phyloP scores from a whole-genome alignment of 1,140 invertebrate species.

The Lanistes nyassanus region DNA sequence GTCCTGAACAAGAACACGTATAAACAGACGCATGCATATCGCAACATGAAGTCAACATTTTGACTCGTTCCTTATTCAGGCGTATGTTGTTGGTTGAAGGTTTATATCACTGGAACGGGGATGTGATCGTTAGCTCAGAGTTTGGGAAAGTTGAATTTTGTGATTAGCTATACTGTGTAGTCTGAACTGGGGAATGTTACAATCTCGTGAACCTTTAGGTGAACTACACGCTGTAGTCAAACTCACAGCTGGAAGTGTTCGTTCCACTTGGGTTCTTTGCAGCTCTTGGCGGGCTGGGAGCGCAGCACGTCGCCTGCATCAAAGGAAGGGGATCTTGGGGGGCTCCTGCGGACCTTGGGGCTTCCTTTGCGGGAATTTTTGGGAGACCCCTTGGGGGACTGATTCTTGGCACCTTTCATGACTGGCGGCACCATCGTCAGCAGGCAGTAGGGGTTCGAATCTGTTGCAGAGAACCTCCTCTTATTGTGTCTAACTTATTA shows the following conservation, averaged over 20 bases:
- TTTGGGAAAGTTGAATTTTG: no score
- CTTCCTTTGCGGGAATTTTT: background rate
- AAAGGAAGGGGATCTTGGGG: background rate
- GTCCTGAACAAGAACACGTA: no score
- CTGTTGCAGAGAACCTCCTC: background rate
- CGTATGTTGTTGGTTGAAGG: no score
- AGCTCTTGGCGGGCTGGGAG: slow-evolving; percentile 38
- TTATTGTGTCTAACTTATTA: no score
- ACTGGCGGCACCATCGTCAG: slow-evolving; percentile 33
- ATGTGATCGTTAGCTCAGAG: no score
- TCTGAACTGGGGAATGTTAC: no score
- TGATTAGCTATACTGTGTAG: no score
- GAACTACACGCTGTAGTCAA: background rate
- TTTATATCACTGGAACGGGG: no score
- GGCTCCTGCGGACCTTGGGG: slow-evolving; percentile 15
- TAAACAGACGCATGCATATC: no score
- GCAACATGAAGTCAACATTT: no score
- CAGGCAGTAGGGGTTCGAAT: slow-evolving; percentile 40
- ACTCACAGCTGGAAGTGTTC: slow-evolving; percentile 52
- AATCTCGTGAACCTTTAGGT: no score
- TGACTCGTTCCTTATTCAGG: no score
- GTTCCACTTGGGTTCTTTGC: slow-evolving; percentile 46
- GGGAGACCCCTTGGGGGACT: slow-evolving; percentile 36
- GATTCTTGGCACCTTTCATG: slow-evolving; percentile 21
- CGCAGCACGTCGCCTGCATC: slow-evolving; percentile 27